A percentile compares a stretch with the other conserved stretches of the same genome.
Conservation (phyloP, 2,888 invertebrate genomes). For the Erebia aethiops region DNA sequence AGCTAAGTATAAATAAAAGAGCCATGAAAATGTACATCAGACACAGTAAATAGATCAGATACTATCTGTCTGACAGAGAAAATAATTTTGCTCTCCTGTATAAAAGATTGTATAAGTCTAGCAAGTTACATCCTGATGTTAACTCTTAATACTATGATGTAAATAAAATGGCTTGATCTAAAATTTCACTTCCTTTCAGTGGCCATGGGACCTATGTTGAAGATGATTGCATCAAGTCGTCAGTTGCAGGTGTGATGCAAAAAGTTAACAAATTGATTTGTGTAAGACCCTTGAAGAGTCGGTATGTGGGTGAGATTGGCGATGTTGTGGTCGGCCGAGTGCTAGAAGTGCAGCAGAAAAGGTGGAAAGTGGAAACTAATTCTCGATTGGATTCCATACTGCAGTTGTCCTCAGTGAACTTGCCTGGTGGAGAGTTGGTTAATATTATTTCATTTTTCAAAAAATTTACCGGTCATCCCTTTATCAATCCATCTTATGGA, state of each 20-base stretch:
- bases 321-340: slow-evolving; percentile 98
- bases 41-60: no score
- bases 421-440: slow-evolving; percentile 98
- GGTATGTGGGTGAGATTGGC: slow-evolving; percentile 96
- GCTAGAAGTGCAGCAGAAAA: slow-evolving; percentile 95
- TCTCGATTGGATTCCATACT: slow-evolving; percentile 94
- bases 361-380: slow-evolving; percentile 98
- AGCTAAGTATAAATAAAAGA: no score
- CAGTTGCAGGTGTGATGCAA: slow-evolving; percentile 96
- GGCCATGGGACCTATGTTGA: slow-evolving; percentile 98
- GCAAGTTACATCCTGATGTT: no score
- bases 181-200: slow-evolving; percentile 73
- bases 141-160: no score
- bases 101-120: no score
- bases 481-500: no score
- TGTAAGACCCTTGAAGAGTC: slow-evolving; percentile 94
- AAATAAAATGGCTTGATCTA: background rate
- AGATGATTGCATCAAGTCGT: slow-evolving; percentile 92
- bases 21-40: no score
- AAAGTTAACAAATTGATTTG: slow-evolving; percentile 97
- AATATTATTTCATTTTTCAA: slow-evolving; percentile 39
- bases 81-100: no score
- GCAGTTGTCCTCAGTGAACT: slow-evolving; percentile 95
- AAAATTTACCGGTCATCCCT: background rate
- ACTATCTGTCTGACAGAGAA: no score